Evolutionary conservation across 2,797 vertebrate species (phyloP), one percentile per base, ranked within the genome.

Genomic region (Dromococcyx pavoninus): DNA sequence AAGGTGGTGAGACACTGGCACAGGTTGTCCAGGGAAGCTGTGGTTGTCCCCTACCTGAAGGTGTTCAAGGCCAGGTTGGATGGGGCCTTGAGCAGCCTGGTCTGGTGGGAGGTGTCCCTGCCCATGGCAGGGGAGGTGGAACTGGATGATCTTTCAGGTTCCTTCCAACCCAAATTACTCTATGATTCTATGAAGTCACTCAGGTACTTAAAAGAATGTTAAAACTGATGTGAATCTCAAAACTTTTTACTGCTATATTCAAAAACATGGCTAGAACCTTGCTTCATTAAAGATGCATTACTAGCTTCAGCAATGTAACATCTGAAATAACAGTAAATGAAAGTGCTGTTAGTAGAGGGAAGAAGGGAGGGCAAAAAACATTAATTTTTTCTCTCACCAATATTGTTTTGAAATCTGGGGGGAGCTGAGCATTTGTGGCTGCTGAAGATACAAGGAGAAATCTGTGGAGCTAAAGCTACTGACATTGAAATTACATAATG

Each of bases 191-290:
- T 41, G 39, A 85, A 96, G 48, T 71, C 44, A 88, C n/a, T 84
- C 62, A 50, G 53, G 91, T 95, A 74, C 65, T 95, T 90, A 96
- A 76, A 82, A 96, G 65, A 94, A 46, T 88, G 17, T 56, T 87
- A 48, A 84, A 96, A 86, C 4, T n/a, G 17, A 78, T 91, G 13
- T 61, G 70, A 96, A 88, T 85, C 74, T 79, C 86, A 80, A 77
- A 77, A 71, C 1, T 9, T 91, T 67, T 62, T 75, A 76, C 83
- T 41, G 13, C 3, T 83, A 16, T 13, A 39, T 71, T 39, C 13
- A 58, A 65, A 76, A 86, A 79, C 33, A 33, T 35, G 17, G 2
- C 28, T 51, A 54, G n/a, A 81, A 27, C 11, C 5, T 73, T 62
- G 10, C 16, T 81, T 76, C 48, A 37, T 69, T 85, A 33, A 78